phyloP scores from a whole-genome alignment of 2,888 invertebrate genomes.

The Meteorus cinctellus region DNA sequence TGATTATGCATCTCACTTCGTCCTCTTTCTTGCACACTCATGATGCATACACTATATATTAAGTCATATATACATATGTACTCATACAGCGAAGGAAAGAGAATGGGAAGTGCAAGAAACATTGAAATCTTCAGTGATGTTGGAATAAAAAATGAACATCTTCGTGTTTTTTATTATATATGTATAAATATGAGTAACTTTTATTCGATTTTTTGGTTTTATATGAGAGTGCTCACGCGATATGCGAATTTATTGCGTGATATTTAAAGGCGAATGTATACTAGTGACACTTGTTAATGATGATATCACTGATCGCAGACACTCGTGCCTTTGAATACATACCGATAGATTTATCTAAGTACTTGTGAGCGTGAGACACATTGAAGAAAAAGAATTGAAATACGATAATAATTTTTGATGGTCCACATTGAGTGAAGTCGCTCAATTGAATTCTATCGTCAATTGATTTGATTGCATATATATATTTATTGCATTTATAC shows the following conservation, averaged over 20 bases:
- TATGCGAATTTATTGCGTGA: slow-evolving; percentile 43
- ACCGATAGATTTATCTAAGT: background rate
- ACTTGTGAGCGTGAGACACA: background rate
- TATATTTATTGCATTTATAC: slow-evolving; percentile 13
- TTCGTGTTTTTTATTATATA: background rate
- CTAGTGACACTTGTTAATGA: slow-evolving; percentile 41
- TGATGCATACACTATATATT: background rate
- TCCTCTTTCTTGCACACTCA: slow-evolving; percentile 13
- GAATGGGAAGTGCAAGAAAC: background rate
- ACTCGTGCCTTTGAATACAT: slow-evolving; percentile 21
- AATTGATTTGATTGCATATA: slow-evolving; percentile 26
- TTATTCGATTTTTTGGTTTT: slow-evolving; percentile 13
- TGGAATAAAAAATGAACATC: slow-evolving; percentile 3
- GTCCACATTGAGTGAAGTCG: slow-evolving; percentile 21
- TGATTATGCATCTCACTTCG: slow-evolving; percentile 46
- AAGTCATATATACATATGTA: slow-evolving; percentile 18
- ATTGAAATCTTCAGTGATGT: slow-evolving; percentile 8
- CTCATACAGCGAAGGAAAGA: background rate
- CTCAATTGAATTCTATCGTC: slow-evolving; percentile 39
- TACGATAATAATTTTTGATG: slow-evolving; percentile 39
- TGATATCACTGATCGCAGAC: slow-evolving; percentile 37
- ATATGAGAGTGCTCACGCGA: slow-evolving; percentile 39
- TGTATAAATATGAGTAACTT: background rate
- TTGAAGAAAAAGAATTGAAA: slow-evolving; percentile 1
- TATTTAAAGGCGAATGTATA: slow-evolving; percentile 42